Conservation (phyloP, 2,888 invertebrate species). For the Mactromeris polynyma region DNA sequence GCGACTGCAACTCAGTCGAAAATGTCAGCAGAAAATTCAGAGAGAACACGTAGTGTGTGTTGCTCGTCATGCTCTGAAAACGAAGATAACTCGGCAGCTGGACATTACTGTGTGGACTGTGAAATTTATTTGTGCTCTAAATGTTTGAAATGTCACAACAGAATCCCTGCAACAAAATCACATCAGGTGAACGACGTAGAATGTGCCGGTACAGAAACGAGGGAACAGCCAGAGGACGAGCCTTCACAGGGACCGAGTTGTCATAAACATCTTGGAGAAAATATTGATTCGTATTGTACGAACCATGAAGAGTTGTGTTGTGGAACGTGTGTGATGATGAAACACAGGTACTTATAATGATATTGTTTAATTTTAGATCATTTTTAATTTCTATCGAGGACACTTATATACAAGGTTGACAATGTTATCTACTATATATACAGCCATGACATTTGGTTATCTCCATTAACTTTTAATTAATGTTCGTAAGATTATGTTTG, state of each 20-base stretch:
- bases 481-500: no score
- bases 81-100: not conserved
- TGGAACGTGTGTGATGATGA: not conserved
- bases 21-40: not conserved
- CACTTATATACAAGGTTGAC: no score
- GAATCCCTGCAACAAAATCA: not conserved
- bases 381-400: no score
- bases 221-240: not conserved
- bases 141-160: not conserved
- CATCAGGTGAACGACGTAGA: not conserved
- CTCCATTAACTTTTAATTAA: no score
- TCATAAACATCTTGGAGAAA: conserved; percentile 8
- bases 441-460: no score
- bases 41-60: not conserved
- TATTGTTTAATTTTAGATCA: no score
- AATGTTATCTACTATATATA: no score
- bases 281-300: conserved; percentile 14
- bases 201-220: not conserved
- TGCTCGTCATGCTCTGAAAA: not conserved
- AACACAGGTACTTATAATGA: conserved; percentile 15
- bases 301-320: conserved; percentile 23
- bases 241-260: not conserved
- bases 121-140: not conserved
- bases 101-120: not conserved
- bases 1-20: not conserved